Evolutionary conservation across 1,140 invertebrate species (phyloP).

Genomic region (Cydia splendana): DNA sequence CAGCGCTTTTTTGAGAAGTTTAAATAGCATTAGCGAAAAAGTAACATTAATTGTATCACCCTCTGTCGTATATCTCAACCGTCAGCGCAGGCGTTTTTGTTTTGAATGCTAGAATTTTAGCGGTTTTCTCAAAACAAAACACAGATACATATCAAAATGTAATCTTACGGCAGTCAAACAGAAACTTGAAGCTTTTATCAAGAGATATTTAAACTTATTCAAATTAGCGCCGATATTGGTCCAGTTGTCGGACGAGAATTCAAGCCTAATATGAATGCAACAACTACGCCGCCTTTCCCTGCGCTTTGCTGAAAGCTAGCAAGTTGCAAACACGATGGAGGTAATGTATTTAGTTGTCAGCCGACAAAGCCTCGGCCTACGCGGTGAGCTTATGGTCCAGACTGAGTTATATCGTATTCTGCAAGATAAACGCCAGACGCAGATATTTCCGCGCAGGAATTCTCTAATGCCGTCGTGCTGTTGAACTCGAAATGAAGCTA

Average conservation of each 20-base stretch:
- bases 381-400: slow-evolving; percentile 8
- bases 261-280: background rate
- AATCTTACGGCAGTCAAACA: background rate
- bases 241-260: slow-evolving; percentile 13
- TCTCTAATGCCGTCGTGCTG: slow-evolving; percentile 26
- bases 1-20: too few relatives aligned
- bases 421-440: slow-evolving; percentile 2
- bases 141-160: background rate
- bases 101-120: background rate
- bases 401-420: slow-evolving; percentile 4
- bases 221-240: slow-evolving; percentile 8
- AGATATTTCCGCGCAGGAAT: slow-evolving; percentile 20
- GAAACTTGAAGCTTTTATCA: background rate
- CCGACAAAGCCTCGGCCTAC: slow-evolving; percentile 17
- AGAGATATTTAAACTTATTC: slow-evolving; percentile 11
- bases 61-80: too few relatives aligned
- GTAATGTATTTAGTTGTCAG: slow-evolving; percentile 14
- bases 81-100: background rate
- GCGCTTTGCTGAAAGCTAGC: background rate
- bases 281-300: background rate
- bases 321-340: slow-evolving; percentile 7
- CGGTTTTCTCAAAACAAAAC: background rate
- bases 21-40: too few relatives aligned
- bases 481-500: slow-evolving; percentile 21
- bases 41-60: too few relatives aligned